Evolutionary conservation across 2,113 vertebrate genomes (phyloP), one percentile per base, ranked within the genome.

Genomic region (Ammospiza caudacuta): DNA sequence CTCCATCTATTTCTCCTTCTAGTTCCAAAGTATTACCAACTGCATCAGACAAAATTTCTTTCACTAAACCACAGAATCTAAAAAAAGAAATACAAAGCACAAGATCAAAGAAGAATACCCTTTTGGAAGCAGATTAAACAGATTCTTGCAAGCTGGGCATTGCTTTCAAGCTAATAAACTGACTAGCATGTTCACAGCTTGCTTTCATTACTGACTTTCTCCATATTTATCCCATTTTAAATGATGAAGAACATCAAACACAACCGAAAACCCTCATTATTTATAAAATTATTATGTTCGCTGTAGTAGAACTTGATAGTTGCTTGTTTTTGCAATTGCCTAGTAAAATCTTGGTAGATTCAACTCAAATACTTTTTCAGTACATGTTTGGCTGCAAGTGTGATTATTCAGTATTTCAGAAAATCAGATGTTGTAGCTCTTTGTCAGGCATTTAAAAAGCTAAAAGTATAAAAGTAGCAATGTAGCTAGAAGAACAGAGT

Each of bases 21-120:
- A 99, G 97, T 92, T 99, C 98, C 94, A 98, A 97, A 44, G 98
- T 92, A 57, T 95, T 98, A 73, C 98, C 98, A 16, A 96, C 97
- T 9, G 97, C 97, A 70, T 98, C 98, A 37, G 98, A 98, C 73
- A 99, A 98, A 97, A 99, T 98, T 95, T 99, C 99, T 93, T 99
- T 99, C 86, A 99, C 98, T 97, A 99, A 98, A 85, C 96, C 98
- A 96, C 98, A 99, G 98, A 99, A 99, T 93, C 99, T 99, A 90
- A 62, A 93, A 89, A 89, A 90, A 91, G 76, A 28, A 96, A 83
- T 29, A 97, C 92, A 95, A 4, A 90, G 44, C 24, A 73, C 22
- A 91, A 44, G 11, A 87, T 85, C 37, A 95, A 73, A 92, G 31
- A 74, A 74, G 78, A 73, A 37, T 15, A 41, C 9, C 7, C 41